Base-by-base conservation (phyloP, 2,113 vertebrate genomes). In the Onychostruthus taczanowskii region DNA sequence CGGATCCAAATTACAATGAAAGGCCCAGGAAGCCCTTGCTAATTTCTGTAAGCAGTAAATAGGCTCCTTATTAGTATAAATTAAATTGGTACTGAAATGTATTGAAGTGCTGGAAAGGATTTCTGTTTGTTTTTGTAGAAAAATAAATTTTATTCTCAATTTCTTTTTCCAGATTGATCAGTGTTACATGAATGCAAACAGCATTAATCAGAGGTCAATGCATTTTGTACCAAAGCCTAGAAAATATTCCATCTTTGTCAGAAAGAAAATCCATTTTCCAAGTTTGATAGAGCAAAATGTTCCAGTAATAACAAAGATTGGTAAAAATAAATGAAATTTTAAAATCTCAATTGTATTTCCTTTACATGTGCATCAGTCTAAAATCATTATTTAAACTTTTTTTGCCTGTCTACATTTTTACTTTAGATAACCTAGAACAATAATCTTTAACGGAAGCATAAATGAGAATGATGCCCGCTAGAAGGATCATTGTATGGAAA, bases 11-110 rank as follows among this genome's bases (percentile, higher is more conserved):
- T 82, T 87, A 61, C 53, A 87, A 21, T 58, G 49, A 93, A 82
- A 37, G 24, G 37, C 49, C 16, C 30, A 61, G 56, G 53, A 95
- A 94, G 75, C 18, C 26, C 79, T 89, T 78, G 18, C 5, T 94
- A 92, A 81, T 91, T 82, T 93, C 76, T 84, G 18, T 52, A 52
- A 78, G 30, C 20, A 95, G 28, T 87, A 78, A 91, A 94, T 82
- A 87, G 35, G 66, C 3, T 81, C 28, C 33, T 84, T 96, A 90
- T 68, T 68, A 52, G n/a, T 68, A 66, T 56, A 78, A 75, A 73
- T 16, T 9, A 82, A 95, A 95, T 58, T 46, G 49, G n/a, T 81
- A n/a, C n/a, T 66, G 58, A 89, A 95, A 84, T 56, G 9, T 19
- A 55, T 55, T 84, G 27, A 75, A 82, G 14, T 28, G 12, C 24